These are phyloP conservation scores for Drusus annulatus DNA, from an alignment of 1,140 invertebrate genomes.

Conservation along the genomic window DNA sequence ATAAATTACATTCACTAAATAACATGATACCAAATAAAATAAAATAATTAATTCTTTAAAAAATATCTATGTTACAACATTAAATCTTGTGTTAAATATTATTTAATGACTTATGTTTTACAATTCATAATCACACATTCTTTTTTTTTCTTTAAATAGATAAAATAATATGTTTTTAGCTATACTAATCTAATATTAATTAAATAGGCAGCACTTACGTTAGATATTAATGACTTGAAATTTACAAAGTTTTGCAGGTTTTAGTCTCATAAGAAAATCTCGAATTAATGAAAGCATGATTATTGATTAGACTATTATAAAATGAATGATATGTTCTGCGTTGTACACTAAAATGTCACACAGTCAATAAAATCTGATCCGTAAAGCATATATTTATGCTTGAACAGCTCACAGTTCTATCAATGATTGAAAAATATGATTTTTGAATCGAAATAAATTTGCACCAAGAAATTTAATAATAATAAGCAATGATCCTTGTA, in stretches of 20 bases:
- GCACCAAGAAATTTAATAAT: too few relatives aligned
- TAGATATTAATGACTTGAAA: slow-evolving; percentile 4
- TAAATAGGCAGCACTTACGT: slow-evolving; percentile 30
- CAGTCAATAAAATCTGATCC: not conserved
- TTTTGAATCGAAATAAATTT: too few relatives aligned
- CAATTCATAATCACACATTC: slow-evolving; percentile 52
- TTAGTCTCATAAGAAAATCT: slow-evolving; percentile 26
- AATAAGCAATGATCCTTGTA: too few relatives aligned
- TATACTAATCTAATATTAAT: too few relatives aligned
- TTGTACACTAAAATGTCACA: not conserved
- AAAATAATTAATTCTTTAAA: slow-evolving; percentile 54
- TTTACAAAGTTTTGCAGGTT: not conserved
- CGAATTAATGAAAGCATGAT: slow-evolving; percentile 30
- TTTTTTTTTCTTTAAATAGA: slow-evolving; percentile 44
- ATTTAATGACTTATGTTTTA: slow-evolving; percentile 57
- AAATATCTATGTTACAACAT: slow-evolving; percentile 58
- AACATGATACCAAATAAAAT: slow-evolving; percentile 57
- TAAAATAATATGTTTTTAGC: slow-evolving; percentile 27
- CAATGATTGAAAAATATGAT: too few relatives aligned
- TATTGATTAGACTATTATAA: slow-evolving; percentile 4
- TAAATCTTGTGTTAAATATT: slow-evolving; percentile 59
- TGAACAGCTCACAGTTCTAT: too few relatives aligned
- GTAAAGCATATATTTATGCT: too few relatives aligned
- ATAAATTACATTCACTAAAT: slow-evolving; percentile 60
- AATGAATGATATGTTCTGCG: slow-evolving; percentile 48